These are phyloP conservation scores for Eupithecia abbreviata DNA, from an alignment of 2,888 invertebrate genomes.

Conservation along the genomic window DNA sequence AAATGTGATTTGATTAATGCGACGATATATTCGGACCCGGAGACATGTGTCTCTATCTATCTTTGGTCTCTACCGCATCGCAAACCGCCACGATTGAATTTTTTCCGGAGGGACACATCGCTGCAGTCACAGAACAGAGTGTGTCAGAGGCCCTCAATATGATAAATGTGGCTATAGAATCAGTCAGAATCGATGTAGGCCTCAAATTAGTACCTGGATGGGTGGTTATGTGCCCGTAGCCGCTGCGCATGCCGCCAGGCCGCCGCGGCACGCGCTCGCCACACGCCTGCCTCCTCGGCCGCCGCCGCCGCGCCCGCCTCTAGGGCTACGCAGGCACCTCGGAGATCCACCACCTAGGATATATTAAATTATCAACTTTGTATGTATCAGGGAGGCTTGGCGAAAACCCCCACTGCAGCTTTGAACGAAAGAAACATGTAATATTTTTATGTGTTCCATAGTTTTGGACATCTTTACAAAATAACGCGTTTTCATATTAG, in stretches of 20 bases:
- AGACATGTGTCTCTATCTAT: no score
- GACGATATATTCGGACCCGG: no score
- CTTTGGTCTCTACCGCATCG: no score
- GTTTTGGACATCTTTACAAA: no score
- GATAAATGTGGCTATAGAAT: no score
- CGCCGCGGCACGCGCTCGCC: constrained; percentile 88
- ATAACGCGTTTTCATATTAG: no score
- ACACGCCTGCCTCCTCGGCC: constrained; percentile 88
- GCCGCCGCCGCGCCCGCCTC: constrained; percentile 89
- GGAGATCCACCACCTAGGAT: constrained; percentile 85
- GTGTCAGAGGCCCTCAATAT: no score
- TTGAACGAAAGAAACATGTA: not conserved
- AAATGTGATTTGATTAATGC: no score
- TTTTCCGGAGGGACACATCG: no score
- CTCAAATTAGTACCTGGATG: constrained; percentile 67
- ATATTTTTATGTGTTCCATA: no score
- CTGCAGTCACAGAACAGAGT: no score
- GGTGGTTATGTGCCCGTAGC: constrained; percentile 81
- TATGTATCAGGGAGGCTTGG: not conserved
- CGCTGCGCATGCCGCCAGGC: constrained; percentile 85
- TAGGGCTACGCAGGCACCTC: constrained; percentile 89
- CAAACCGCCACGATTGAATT: no score
- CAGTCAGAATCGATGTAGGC: not conserved
- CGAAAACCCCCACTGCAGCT: not conserved
- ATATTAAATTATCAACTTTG: not conserved